phyloP scores from a whole-genome alignment of 2,888 invertebrate genomes.

The Peribatodes rhomboidaria region DNA sequence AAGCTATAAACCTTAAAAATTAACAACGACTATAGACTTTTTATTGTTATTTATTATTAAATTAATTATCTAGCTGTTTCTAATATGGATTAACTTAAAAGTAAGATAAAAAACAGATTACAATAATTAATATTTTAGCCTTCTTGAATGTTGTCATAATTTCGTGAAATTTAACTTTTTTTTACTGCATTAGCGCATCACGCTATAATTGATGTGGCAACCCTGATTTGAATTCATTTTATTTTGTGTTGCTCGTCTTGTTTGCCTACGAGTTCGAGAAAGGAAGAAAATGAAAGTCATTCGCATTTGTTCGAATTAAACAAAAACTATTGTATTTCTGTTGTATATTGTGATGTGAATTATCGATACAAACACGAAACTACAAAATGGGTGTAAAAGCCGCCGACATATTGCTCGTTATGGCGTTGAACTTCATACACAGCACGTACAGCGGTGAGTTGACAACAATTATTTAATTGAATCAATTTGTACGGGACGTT shows the following conservation, averaged over 20 bases:
- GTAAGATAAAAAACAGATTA: no score
- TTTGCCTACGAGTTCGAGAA: slow-evolving; percentile 62
- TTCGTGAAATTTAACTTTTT: no score
- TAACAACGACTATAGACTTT: no score
- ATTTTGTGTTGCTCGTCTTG: slow-evolving; percentile 51
- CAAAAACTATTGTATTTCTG: slow-evolving; percentile 52
- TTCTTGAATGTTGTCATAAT: no score
- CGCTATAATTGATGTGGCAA: neutral
- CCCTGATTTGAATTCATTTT: neutral
- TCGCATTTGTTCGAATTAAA: slow-evolving; percentile 56
- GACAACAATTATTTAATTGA: slow-evolving; percentile 84
- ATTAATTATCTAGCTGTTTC: no score
- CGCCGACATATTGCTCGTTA: slow-evolving; percentile 65
- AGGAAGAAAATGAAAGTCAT: slow-evolving; percentile 51
- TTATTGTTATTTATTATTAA: no score
- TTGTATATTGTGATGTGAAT: slow-evolving; percentile 73
- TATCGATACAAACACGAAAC: slow-evolving; percentile 43
- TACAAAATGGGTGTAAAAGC: slow-evolving; percentile 67
- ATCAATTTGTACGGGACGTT: slow-evolving; percentile 75
- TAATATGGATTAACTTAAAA: no score
- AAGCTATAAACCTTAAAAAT: no score
- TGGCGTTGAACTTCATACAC: slow-evolving; percentile 71
- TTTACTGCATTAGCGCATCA: neutral
- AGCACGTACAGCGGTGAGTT: slow-evolving; percentile 77
- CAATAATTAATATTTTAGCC: no score